Conservation (phyloP, 2,888 invertebrate species). For the Trisateles emortualis region DNA sequence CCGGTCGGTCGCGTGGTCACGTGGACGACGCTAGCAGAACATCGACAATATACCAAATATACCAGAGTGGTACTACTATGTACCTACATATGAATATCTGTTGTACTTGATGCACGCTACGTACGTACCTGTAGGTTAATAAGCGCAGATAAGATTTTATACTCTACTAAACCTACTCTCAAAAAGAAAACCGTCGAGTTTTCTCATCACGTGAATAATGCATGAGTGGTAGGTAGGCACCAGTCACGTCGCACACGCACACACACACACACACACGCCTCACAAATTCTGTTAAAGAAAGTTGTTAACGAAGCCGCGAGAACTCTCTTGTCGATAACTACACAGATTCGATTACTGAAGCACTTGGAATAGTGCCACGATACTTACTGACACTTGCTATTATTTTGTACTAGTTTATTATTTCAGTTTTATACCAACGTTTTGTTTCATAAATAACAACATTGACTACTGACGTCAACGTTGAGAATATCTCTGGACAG, state of each 20-base stretch:
- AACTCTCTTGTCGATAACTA: conserved; percentile 4
- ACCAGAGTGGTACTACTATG: too few relatives aligned
- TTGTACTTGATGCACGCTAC: too few relatives aligned
- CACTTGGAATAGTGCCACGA: background rate
- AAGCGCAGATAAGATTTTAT: background rate
- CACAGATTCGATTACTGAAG: conserved; percentile 4
- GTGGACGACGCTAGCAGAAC: too few relatives aligned
- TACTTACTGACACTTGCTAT: too few relatives aligned
- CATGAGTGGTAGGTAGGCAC: background rate
- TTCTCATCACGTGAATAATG: background rate
- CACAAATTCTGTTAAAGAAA: background rate
- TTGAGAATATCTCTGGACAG: too few relatives aligned
- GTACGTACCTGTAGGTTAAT: background rate
- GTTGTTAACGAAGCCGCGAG: conserved; percentile 4
- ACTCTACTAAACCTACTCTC: background rate
- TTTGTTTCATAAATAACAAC: too few relatives aligned
- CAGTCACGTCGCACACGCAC: background rate
- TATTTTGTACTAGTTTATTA: too few relatives aligned
- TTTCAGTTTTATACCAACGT: too few relatives aligned
- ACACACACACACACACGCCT: background rate
- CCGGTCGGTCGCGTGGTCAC: too few relatives aligned
- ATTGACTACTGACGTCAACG: too few relatives aligned
- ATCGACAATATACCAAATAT: too few relatives aligned
- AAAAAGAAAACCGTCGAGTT: background rate
- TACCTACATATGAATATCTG: too few relatives aligned